Conservation (phyloP, 2,113 vertebrate genomes). For the Theropithecus gelada region DNA sequence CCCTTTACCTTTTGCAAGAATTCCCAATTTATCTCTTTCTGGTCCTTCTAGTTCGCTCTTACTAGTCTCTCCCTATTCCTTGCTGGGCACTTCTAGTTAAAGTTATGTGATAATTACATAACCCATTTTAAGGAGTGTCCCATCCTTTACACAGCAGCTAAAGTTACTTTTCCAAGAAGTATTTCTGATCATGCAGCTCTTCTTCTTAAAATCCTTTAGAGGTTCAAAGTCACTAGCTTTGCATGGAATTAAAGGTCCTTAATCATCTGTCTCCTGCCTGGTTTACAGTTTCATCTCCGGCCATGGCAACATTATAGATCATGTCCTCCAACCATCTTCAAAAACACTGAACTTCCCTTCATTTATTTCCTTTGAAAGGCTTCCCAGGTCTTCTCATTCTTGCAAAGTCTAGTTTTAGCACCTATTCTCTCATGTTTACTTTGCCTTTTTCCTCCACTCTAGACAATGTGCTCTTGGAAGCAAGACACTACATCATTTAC, state of each 20-base stretch:
- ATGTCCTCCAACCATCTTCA: neutral
- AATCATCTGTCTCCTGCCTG: neutral
- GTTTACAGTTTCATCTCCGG: neutral
- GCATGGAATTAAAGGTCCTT: neutral
- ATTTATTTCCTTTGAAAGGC: neutral
- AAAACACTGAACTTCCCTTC: neutral
- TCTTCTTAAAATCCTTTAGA: neutral
- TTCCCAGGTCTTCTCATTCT: neutral
- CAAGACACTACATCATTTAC: neutral
- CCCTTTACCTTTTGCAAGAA: neutral
- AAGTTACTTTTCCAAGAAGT: conserved; percentile 7
- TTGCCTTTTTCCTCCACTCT: neutral
- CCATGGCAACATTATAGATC: neutral
- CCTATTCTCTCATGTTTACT: neutral
- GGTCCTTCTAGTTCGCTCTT: neutral
- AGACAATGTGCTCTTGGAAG: neutral
- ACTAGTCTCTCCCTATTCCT: neutral
- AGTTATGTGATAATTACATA: neutral
- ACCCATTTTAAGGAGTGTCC: neutral
- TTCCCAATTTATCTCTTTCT: neutral
- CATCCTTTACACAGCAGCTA: neutral
- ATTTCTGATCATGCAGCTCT: neutral
- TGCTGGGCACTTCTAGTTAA: neutral
- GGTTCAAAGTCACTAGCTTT: neutral
- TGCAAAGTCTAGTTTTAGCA: neutral